phyloP scores from a whole-genome alignment of 2,797 vertebrate genomes.

The Hirundo rustica region DNA sequence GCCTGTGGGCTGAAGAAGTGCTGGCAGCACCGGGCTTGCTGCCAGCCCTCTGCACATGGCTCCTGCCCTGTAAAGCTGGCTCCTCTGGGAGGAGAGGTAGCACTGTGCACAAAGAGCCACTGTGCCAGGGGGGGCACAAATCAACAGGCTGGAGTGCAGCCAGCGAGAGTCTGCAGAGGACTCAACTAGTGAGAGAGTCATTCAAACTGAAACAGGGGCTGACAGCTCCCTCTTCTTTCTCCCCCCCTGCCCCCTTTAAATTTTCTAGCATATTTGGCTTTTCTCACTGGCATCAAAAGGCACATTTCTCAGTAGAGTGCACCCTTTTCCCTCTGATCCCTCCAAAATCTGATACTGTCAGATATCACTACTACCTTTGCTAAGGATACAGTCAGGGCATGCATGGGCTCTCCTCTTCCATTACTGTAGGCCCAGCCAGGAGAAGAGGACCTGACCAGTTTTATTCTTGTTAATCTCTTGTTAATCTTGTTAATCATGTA shows the following conservation, averaged over 20 bases:
- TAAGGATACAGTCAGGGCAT: background rate
- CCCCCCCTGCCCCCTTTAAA: rapidly evolving
- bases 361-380: background rate
- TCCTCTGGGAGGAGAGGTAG: background rate
- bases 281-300: background rate
- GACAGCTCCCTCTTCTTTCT: rapidly evolving
- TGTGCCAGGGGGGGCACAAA: background rate
- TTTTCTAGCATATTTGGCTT: background rate
- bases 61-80: background rate
- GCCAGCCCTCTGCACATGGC: background rate
- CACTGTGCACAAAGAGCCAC: background rate
- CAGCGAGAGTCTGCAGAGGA: background rate
- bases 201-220: background rate
- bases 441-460: background rate
- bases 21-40: background rate
- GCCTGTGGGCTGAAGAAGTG: rapidly evolving
- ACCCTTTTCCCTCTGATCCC: background rate
- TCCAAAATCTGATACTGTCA: background rate
- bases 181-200: background rate
- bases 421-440: background rate
- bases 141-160: background rate
- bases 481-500: background rate
- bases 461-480: background rate
- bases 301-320: background rate
- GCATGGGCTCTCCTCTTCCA: background rate